Evolutionary conservation across 2,888 invertebrate species (phyloP).

Genomic region (Hesperia comma): DNA sequence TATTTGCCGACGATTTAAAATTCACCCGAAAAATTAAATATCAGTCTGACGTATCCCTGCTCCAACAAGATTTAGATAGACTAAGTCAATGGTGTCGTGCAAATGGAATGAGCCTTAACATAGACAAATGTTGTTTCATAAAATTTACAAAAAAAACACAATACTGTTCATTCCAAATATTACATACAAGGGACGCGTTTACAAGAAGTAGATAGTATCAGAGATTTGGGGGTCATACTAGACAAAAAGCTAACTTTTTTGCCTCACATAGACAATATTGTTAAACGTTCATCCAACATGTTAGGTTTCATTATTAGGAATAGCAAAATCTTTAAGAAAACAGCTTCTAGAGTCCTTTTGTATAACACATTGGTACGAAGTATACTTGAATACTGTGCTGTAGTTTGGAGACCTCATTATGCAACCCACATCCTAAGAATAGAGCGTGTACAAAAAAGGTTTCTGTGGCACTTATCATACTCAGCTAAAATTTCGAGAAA

Average conservation of each 20-base stretch:
- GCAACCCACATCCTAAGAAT: background rate
- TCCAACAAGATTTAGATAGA: constrained; percentile 35
- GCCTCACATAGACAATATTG: constrained; percentile 19
- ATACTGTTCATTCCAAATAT: constrained; percentile 15
- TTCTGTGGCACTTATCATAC: too few relatives aligned
- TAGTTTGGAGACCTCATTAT: constrained; percentile 17
- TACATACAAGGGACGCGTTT: constrained; percentile 2
- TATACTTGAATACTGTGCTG: constrained; percentile 22
- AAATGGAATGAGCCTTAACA: constrained; percentile 25
- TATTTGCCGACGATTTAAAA: constrained; percentile 37
- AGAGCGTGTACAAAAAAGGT: too few relatives aligned
- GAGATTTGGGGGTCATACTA: constrained; percentile 15
- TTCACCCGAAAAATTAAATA: constrained; percentile 18
- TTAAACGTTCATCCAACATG: constrained; percentile 7
- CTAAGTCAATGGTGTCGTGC: constrained; percentile 26
- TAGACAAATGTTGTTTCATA: constrained; percentile 31
- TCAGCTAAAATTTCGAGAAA: constrained; percentile 1
- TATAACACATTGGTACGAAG: constrained; percentile 24
- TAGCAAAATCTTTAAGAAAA: constrained; percentile 16
- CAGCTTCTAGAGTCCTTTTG: constrained; percentile 8
- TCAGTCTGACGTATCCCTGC: constrained; percentile 15
- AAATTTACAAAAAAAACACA: constrained; percentile 24
- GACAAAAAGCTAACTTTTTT: constrained; percentile 16
- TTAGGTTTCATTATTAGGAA: constrained; percentile 26
- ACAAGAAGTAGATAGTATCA: constrained; percentile 12